A percentile compares a stretch with the other conserved stretches of the same genome.
Conservation (phyloP, 2,113 vertebrate genomes). For the Tapirus terrestris region DNA sequence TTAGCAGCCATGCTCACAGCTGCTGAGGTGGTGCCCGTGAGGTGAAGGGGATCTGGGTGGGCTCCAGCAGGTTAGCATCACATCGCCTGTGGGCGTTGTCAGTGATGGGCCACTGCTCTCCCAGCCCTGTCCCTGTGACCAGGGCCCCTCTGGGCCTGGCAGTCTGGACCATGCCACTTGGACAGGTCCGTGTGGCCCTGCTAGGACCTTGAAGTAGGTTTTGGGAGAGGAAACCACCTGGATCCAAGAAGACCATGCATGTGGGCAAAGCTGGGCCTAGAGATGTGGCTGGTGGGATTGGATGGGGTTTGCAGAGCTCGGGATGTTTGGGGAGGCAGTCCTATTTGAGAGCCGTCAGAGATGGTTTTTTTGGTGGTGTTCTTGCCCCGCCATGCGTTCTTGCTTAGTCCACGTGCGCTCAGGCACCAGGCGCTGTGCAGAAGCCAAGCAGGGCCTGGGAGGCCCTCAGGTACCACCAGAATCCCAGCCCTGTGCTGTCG, state of each 20-base stretch:
- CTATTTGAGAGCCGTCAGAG: not conserved
- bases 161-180: not conserved
- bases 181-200: not conserved
- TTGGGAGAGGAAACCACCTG: not conserved
- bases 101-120: not conserved
- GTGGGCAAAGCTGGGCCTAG: not conserved
- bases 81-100: rapidly evolving
- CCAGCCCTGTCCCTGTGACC: not conserved
- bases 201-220: not conserved
- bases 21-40: too few relatives aligned
- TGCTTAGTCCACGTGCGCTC: not conserved
- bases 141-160: not conserved
- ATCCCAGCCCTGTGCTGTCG: not conserved
- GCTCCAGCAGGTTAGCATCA: not conserved
- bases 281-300: not conserved
- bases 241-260: not conserved
- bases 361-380: not conserved
- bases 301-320: too few relatives aligned
- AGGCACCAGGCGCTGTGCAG: not conserved
- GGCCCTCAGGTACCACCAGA: not conserved
- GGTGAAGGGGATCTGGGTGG: not conserved
- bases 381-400: not conserved
- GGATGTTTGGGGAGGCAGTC: not conserved
- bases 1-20: not conserved
- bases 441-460: not conserved